Conservation (phyloP, 2,797 vertebrate species). For the Liasis olivaceus region DNA sequence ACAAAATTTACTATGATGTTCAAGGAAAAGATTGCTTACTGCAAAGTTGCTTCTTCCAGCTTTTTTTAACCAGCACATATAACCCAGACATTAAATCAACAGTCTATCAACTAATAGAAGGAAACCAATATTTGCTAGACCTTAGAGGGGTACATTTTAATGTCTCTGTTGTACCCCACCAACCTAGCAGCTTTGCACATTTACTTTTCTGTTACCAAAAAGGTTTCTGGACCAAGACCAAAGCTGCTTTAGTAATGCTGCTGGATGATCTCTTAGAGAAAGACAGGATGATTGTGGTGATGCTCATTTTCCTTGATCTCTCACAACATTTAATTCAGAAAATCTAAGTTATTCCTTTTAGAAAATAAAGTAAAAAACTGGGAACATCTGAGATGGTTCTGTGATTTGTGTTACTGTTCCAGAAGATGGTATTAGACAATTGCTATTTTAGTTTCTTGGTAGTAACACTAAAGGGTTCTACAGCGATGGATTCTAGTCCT, state of each 20-base stretch:
- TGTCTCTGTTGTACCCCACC: neutral
- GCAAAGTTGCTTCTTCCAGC: neutral
- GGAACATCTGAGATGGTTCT: neutral
- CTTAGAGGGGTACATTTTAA: neutral
- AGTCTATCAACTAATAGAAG: neutral
- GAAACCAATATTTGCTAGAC: neutral
- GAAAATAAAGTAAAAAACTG: neutral
- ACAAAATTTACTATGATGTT: neutral
- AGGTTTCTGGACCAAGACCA: neutral
- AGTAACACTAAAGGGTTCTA: neutral
- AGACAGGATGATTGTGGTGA: neutral
- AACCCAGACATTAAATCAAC: neutral
- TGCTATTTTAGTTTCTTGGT: neutral
- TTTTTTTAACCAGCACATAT: slow-evolving; percentile 2
- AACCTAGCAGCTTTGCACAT: neutral
- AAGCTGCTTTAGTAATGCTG: neutral
- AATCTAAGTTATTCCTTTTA: neutral
- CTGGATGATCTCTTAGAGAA: neutral
- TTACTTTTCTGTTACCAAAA: neutral
- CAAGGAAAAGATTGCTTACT: slow-evolving; percentile 1
- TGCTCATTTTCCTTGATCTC: neutral
- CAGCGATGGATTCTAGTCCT: neutral
- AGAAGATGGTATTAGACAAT: neutral
- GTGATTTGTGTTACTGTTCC: neutral
- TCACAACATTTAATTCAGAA: neutral